Conservation (phyloP, 1,140 invertebrate genomes). For the Ericerus pela region DNA sequence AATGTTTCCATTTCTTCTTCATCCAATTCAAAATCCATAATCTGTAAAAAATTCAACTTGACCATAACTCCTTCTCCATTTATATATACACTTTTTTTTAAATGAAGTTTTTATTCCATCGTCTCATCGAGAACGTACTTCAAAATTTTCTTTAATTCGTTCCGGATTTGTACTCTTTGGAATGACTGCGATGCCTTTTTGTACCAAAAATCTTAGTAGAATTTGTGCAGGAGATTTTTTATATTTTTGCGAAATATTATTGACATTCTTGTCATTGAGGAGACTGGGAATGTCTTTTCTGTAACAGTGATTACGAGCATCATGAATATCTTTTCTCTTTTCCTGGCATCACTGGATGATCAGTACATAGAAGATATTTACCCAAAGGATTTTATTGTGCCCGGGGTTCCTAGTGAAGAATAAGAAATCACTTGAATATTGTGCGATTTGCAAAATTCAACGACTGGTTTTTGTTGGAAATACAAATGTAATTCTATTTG, state of each 20-base stretch:
- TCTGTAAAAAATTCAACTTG: conserved; percentile 13
- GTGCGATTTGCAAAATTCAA: conserved; percentile 52
- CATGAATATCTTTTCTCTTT: neutral
- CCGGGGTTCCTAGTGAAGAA: conserved; percentile 61
- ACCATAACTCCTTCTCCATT: neutral
- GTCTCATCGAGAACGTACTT: conserved; percentile 23
- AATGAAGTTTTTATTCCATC: neutral
- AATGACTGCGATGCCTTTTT: conserved; percentile 40
- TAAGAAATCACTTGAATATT: conserved; percentile 67
- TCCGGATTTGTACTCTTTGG: conserved; percentile 43
- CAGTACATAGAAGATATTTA: conserved; percentile 4
- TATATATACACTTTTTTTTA: neutral
- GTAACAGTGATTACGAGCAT: neutral
- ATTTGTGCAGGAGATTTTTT: conserved; percentile 44
- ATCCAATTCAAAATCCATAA: conserved; percentile 40
- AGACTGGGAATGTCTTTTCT: conserved; percentile 29
- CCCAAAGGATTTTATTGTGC: conserved; percentile 35
- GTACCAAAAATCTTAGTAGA: conserved; percentile 38
- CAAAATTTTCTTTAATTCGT: conserved; percentile 41
- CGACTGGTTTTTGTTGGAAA: conserved; percentile 58
- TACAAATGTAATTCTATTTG: conserved; percentile 72
- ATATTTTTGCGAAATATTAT: conserved; percentile 35
- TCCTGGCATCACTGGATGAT: neutral
- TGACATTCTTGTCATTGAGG: conserved; percentile 30
- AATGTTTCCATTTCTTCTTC: conserved; percentile 36